Evolutionary conservation across 2,797 vertebrate genomes (phyloP), one percentile per base, ranked within the genome.

Genomic region (Anguilla anguilla): DNA sequence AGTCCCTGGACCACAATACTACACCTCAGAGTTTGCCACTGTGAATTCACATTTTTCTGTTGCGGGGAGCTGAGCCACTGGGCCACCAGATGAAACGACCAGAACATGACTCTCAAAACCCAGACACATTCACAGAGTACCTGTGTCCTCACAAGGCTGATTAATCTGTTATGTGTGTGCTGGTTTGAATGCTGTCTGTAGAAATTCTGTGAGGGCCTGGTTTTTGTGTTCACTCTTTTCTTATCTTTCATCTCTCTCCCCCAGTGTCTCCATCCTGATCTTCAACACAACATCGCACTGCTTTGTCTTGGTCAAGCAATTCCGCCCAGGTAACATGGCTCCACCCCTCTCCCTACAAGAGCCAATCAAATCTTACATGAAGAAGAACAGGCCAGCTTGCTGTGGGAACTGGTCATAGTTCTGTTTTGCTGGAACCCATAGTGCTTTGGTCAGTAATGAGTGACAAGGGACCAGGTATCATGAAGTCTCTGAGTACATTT

Each of bases 241-340:
- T 22, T 51, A 11, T 43, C 85, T 28, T 25, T 53, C n/a, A 6
- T 85, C 35, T 84, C 53, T 13, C 1, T 74, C 49, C 85, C 88
- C 86, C 69, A 99, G 98, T 49, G 98, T 98, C 92, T 96, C 97
- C 51, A 92, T 98, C 91, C 96, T 99, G 95, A 95, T 99, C 95
- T 98, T 98, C 95, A 98, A 98, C 93, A 95, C 96, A 91, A 96
- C 96, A 84, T 97, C 93, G 57, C 96, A 97, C 93, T 98, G 97
- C 96, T 98, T 99, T 94, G 94, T 99, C 94, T 92, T 99, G 89
- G 98, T 99, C 94, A 99, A 98, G 96, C 98, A 99, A 96, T 99
- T 99, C 93, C 97, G 98, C 93, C 98, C 98, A 96, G 98, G 98
- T 99, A 96, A 93, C 53, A 28, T 43, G 43, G 15, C 31, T 74